Evolutionary conservation across 2,113 vertebrate species (phyloP), one percentile per base, ranked within the genome.

Genomic region (Myotis lucifugus): DNA sequence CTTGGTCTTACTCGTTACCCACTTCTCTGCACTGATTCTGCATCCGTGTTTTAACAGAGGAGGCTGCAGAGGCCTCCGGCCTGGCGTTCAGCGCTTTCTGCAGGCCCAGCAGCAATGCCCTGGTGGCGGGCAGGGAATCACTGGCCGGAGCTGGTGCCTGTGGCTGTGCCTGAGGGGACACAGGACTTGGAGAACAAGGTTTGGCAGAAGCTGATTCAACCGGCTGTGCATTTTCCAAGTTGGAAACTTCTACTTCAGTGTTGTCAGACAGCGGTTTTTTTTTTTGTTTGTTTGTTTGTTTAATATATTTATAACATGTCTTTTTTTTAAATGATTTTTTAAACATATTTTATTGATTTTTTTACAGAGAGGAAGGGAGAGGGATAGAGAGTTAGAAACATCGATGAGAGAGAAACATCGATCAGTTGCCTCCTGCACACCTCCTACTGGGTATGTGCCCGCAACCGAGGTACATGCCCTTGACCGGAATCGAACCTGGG

Each of bases 41-140:
- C 93, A 99, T 98, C 11, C 99, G 99, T 3, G 98, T 98, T 95
- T 98, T 99, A 95, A 99, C 95, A 4, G 98, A 98, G 48, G 95
- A 97, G 81, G 82, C 96, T 0, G 91, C 25, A 9, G 96, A 61
- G 29, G 96, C 50, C 78, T 98, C 96, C n/a, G 93, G n/a, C 23
- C 96, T 96, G 0, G 78, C 48, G 32, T 11, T 84, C 18, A 91
- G 76, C 54, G 98, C 98, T 66, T 59, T 95, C 90, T 42, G 97
- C 25, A 90, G 18, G 4, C 14, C 70, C 90, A 40, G 94, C 83
- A 29, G 21, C 0, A 50, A 27, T 32, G 78, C 90, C 3, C 88
- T 32, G 34, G 82, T 2, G 73, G 73, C 14, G 27, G 73, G 73
- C 18, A 8, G n/a, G 3, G 85, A 34, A 56, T 64, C 6, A 12